Conservation (phyloP, 2,888 invertebrate species). For the Bugula neritina region DNA sequence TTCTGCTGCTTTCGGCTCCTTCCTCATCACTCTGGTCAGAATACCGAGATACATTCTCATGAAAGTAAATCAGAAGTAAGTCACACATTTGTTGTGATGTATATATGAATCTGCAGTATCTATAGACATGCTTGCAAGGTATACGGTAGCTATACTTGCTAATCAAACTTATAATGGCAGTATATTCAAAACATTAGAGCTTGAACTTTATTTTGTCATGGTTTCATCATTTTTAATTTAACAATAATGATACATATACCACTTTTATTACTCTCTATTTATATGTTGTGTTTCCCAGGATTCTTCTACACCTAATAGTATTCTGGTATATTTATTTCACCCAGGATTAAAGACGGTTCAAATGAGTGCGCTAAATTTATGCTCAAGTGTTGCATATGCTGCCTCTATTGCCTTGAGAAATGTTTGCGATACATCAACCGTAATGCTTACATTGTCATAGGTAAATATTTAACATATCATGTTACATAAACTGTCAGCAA, state of each 20-base stretch:
- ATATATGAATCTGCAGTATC: not conserved
- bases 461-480: conserved; percentile 39
- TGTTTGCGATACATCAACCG: conserved; percentile 86
- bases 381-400: conserved; percentile 68
- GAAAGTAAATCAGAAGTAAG: conserved; percentile 54
- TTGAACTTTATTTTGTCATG: too few species aligned
- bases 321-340: too few species aligned
- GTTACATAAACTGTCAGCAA: not conserved
- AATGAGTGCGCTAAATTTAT: conserved; percentile 44
- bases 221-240: too few species aligned
- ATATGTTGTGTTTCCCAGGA: too few species aligned
- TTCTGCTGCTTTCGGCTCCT: conserved; percentile 53
- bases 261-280: too few species aligned
- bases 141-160: too few species aligned
- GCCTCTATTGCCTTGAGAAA: conserved; percentile 82
- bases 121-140: too few species aligned
- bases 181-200: too few species aligned
- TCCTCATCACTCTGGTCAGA: conserved; percentile 53
- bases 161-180: too few species aligned
- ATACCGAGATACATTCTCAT: conserved; percentile 53
- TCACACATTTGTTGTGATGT: conserved; percentile 19
- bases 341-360: conserved; percentile 46
- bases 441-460: conserved; percentile 89
- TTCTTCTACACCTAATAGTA: too few species aligned
- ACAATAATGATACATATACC: too few species aligned